These are phyloP conservation scores for Anarhynchus alexandrinus DNA, from an alignment of 2,113 vertebrate genomes.

Conservation along the genomic window DNA sequence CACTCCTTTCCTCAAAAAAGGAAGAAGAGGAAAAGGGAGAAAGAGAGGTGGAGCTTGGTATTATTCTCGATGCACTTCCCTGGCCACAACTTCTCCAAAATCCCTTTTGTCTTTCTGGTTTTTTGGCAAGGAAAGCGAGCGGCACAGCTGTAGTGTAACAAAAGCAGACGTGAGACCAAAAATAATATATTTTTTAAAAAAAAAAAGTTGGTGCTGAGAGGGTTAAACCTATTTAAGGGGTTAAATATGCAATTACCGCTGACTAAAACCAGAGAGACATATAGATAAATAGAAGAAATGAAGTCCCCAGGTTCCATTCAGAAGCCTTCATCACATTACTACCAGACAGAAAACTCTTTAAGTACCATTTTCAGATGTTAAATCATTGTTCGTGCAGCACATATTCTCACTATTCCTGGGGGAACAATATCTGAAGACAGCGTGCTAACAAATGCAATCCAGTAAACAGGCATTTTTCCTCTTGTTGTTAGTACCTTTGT, in stretches of 20 bases:
- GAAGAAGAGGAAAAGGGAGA: neutral
- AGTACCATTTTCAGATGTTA: conserved; percentile 84
- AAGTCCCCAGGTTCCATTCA: conserved; percentile 80
- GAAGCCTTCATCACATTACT: conserved; percentile 77
- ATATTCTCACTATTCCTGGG: conserved; percentile 75
- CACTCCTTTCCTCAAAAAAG: conserved; percentile 11
- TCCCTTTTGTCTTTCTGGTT: conserved; percentile 28
- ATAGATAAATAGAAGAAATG: conserved; percentile 81
- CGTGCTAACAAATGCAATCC: conserved; percentile 82
- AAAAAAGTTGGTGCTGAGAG: conserved; percentile 44
- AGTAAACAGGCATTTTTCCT: conserved; percentile 81
- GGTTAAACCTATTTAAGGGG: conserved; percentile 77
- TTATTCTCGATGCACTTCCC: neutral
- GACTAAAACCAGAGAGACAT: conserved; percentile 80
- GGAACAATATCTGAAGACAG: conserved; percentile 81
- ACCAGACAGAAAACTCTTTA: conserved; percentile 82
- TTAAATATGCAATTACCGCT: conserved; percentile 79
- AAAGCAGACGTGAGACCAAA: conserved; percentile 36
- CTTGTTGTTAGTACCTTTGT: conserved; percentile 77
- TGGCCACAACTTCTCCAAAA: conserved; percentile 34
- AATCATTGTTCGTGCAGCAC: conserved; percentile 76
- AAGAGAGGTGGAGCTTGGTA: neutral
- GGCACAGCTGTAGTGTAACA: conserved; percentile 42
- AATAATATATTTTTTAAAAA: neutral
- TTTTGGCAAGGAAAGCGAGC: conserved; percentile 19